Base-by-base conservation (phyloP, 2,113 vertebrate species). In the Echinops telfairi region DNA sequence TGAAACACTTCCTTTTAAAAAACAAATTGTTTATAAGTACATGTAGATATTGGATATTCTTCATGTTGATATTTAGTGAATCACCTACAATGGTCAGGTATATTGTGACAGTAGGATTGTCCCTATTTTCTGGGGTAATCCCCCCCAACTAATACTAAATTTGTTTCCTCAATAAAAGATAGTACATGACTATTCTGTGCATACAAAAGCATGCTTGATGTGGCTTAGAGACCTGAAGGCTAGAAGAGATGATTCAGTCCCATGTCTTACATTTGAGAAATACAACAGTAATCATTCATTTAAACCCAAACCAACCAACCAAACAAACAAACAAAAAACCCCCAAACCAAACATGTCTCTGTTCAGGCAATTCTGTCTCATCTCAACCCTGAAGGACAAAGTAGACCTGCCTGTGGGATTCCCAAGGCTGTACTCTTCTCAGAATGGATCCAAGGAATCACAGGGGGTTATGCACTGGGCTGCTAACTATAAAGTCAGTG, bases 111-210 rank as follows among this genome's bases (percentile, higher is more conserved):
- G 71, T 57, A 75, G 70, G 89, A 77, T 80, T 77, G 57, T 29
- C n/a, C 8, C 16, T 2, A 80, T 71, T 95, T 96, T 78, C 73
- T 20, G 83, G 38, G 57, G 76, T 53, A 53, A 53, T 53, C 47
- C 12, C 47, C 47, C 47, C 9, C 47, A 6, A 64, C 62, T 38
- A 76, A 76, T 40, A 25, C n/a, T 60, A 27, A 58, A 4, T 89
- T 38, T 62, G 22, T 89, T 86, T 95, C 31, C 57, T 40, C 89
- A 27, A 27, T 60, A 80, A 86, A 94, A 2, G 15, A 88, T 87
- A 91, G 78, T 83, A 89, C 16, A 6, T 84, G 29, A 31, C 47
- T 88, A 31, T 43, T 89, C 90, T 80, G 22, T 77, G 23, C 83
- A 36, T 29, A 22, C n/a, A 86, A 91, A 68, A 12, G 14, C 60